phyloP scores from a whole-genome alignment of 2,888 invertebrate species.

The Epirrhoe tristata region DNA sequence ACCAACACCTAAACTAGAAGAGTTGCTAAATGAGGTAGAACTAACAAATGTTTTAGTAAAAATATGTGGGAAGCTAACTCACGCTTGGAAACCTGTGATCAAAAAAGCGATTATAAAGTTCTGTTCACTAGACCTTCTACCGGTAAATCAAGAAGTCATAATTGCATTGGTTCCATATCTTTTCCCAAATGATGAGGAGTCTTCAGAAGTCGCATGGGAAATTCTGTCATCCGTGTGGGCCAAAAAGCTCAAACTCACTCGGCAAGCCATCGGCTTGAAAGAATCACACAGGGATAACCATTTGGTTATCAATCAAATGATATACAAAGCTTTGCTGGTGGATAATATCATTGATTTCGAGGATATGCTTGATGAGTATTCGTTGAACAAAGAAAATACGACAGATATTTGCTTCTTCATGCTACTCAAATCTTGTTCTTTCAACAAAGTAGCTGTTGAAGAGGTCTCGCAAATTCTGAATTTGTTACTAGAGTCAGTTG shows the following conservation, averaged over 20 bases:
- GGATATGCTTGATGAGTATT: slow-evolving; percentile 60
- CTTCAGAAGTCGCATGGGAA: slow-evolving; percentile 61
- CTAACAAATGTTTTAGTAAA: slow-evolving; percentile 79
- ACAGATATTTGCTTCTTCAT: slow-evolving; percentile 71
- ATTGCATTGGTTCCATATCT: slow-evolving; percentile 87
- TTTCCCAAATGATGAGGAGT: slow-evolving; percentile 79
- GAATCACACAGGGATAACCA: slow-evolving; percentile 52
- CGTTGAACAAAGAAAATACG: slow-evolving; percentile 62
- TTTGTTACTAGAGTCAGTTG: slow-evolving; percentile 72
- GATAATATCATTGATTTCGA: slow-evolving; percentile 59
- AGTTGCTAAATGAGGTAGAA: slow-evolving; percentile 73
- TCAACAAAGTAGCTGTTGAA: slow-evolving; percentile 66
- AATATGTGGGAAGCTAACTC: slow-evolving; percentile 76
- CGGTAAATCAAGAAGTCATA: slow-evolving; percentile 85
- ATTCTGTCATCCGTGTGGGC: slow-evolving; percentile 73
- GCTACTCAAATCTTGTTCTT: slow-evolving; percentile 74
- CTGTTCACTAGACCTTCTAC: slow-evolving; percentile 69
- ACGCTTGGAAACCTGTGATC: slow-evolving; percentile 74
- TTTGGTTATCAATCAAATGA: slow-evolving; percentile 53
- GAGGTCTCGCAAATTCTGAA: slow-evolving; percentile 73
- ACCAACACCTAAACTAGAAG: slow-evolving; percentile 61
- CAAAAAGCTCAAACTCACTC: slow-evolving; percentile 60
- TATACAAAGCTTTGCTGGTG: slow-evolving; percentile 60
- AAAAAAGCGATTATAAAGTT: slow-evolving; percentile 76
- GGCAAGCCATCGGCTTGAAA: slow-evolving; percentile 47